These are phyloP conservation scores for Pogonognathellus flavescens DNA, from an alignment of 1,140 invertebrate species.

Conservation along the genomic window DNA sequence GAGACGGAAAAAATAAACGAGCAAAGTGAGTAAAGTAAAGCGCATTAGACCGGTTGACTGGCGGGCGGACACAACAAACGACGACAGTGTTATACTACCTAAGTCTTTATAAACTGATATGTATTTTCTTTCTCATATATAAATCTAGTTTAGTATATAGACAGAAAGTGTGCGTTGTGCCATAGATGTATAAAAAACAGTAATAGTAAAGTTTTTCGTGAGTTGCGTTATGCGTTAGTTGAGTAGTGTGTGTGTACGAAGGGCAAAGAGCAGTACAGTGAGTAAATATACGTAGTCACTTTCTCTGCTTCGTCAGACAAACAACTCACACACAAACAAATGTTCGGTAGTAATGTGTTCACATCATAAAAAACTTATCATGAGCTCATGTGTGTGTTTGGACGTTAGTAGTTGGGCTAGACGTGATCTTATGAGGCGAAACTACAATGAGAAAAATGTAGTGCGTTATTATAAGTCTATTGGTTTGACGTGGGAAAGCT, in stretches of 20 bases:
- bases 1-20: neutral
- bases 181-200: neutral
- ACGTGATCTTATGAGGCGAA: slow-evolving; percentile 2
- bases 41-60: slow-evolving; percentile 20
- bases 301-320: neutral
- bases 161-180: neutral
- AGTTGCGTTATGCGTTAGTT: no score
- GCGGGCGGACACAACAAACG: slow-evolving; percentile 33
- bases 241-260: no score
- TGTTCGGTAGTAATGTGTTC: slow-evolving; percentile 1
- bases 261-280: no score
- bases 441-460: neutral
- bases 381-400: slow-evolving; percentile 9
- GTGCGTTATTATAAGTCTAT: no score
- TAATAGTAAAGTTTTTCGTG: neutral
- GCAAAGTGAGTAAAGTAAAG: slow-evolving; percentile 6
- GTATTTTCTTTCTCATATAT: no score
- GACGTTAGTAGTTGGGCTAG: neutral
- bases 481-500: neutral
- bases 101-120: neutral
- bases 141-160: no score
- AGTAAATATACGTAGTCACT: neutral
- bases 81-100: neutral
- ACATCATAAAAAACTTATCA: slow-evolving; percentile 17
- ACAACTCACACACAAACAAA: slow-evolving; percentile 18